Conservation (phyloP, 2,888 invertebrate genomes). For the Pheosia gnoma region DNA sequence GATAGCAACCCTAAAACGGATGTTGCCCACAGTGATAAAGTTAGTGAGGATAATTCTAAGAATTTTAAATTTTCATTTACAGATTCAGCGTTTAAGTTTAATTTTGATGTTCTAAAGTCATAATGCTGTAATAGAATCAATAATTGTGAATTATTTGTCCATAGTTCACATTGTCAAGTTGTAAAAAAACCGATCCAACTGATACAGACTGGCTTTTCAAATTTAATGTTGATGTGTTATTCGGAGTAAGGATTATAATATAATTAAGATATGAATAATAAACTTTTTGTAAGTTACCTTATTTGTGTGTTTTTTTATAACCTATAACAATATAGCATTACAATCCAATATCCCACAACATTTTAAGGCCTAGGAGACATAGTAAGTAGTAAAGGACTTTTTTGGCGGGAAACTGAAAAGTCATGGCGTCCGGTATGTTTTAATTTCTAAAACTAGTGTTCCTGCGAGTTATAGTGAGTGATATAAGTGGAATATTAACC, state of each 20-base stretch:
- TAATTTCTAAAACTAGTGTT: too few species aligned
- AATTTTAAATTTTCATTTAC: constrained; percentile 72
- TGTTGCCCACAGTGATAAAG: constrained; percentile 33
- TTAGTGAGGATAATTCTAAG: constrained; percentile 40
- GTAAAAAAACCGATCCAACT: background rate
- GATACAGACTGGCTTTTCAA: background rate
- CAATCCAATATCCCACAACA: too few species aligned
- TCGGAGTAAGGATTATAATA: background rate
- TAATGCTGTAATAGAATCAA: background rate
- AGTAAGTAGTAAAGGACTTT: too few species aligned
- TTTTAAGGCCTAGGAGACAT: too few species aligned
- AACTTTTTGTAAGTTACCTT: background rate
- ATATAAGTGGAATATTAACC: too few species aligned
- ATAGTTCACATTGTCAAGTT: background rate
- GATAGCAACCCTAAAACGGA: constrained; percentile 30
- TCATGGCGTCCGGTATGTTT: too few species aligned
- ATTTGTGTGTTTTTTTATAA: background rate
- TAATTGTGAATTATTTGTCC: background rate
- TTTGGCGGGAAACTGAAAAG: too few species aligned
- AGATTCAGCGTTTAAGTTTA: constrained; percentile 86
- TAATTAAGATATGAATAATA: constrained; percentile 1
- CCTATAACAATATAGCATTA: too few species aligned
- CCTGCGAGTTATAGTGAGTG: too few species aligned
- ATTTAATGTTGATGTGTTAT: background rate
- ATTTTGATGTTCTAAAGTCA: constrained; percentile 42